These are phyloP conservation scores for Drosophila yakuba DNA, from an alignment of 1,140 invertebrate genomes.

Conservation along the genomic window DNA sequence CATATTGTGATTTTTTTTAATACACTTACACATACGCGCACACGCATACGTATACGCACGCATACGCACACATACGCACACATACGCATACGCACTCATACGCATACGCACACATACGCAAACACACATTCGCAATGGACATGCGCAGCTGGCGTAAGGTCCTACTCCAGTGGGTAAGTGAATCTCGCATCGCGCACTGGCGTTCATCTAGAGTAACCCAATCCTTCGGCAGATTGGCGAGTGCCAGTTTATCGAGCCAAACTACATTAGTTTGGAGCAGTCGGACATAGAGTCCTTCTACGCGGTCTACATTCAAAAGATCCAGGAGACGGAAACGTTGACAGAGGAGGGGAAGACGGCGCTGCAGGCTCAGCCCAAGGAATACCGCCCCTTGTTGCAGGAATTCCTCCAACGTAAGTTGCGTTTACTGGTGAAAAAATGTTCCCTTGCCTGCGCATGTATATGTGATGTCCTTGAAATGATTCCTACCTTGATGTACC, in stretches of 20 bases:
- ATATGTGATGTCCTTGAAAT: too few relatives aligned
- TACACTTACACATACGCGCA: neutral
- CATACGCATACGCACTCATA: neutral
- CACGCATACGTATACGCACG: neutral
- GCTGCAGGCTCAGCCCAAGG: constrained; percentile 7
- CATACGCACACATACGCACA: neutral
- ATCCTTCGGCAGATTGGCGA: constrained; percentile 39
- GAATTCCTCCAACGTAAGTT: constrained; percentile 30
- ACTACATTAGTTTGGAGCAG: constrained; percentile 50
- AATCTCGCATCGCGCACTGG: too few relatives aligned
- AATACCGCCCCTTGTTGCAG: constrained; percentile 4
- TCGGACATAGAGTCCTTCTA: constrained; percentile 72
- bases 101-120: neutral
- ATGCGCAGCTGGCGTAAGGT: constrained; percentile 64
- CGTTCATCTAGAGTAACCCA: neutral
- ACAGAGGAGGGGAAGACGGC: constrained; percentile 8
- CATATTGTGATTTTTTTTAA: neutral
- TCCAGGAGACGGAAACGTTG: constrained; percentile 9
- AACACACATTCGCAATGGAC: constrained; percentile 45
- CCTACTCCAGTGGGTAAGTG: constrained; percentile 75
- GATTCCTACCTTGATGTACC: too few relatives aligned
- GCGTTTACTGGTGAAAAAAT: neutral
- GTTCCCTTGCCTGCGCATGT: neutral
- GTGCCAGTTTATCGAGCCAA: constrained; percentile 6
- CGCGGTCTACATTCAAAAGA: constrained; percentile 34